phyloP scores from a whole-genome alignment of 2,888 invertebrate genomes.

The Tyria jacobaeae region DNA sequence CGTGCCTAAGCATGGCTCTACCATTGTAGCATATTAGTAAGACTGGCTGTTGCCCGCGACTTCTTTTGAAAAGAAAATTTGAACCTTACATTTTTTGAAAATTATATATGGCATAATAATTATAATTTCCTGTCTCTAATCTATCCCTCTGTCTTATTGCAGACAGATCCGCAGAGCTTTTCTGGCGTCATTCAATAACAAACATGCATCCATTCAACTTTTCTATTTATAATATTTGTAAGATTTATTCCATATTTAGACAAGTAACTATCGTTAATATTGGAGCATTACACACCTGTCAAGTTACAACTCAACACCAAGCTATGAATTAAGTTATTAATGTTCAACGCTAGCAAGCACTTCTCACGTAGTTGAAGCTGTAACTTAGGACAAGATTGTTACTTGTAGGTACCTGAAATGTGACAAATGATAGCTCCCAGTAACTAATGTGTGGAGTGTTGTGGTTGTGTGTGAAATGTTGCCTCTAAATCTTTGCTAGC shows the following conservation, averaged over 20 bases:
- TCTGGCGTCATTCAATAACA: no score
- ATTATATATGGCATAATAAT: no score
- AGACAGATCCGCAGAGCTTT: no score
- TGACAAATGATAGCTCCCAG: slow-evolving; percentile 29
- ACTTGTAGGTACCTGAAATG: slow-evolving; percentile 26
- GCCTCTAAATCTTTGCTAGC: slow-evolving; percentile 4
- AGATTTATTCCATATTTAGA: no score
- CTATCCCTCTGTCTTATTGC: no score
- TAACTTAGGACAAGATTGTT: slow-evolving; percentile 18
- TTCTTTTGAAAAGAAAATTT: no score
- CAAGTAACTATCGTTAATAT: not conserved
- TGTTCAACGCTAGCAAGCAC: not conserved
- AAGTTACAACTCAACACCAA: not conserved
- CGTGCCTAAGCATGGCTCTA: no score
- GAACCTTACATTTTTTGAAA: no score
- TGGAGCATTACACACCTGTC: not conserved
- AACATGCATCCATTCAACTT: no score
- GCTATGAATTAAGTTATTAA: slow-evolving; percentile 1
- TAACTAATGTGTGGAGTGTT: slow-evolving; percentile 18
- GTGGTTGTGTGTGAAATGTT: slow-evolving; percentile 23
- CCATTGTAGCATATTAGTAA: no score
- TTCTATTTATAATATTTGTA: not conserved
- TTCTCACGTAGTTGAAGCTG: slow-evolving; percentile 10
- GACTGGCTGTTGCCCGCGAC: no score
- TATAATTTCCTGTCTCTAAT: no score